Evolutionary conservation across 2,888 invertebrate species (phyloP), one percentile per base, ranked within the genome.

Genomic region (Lagria hirta): DNA sequence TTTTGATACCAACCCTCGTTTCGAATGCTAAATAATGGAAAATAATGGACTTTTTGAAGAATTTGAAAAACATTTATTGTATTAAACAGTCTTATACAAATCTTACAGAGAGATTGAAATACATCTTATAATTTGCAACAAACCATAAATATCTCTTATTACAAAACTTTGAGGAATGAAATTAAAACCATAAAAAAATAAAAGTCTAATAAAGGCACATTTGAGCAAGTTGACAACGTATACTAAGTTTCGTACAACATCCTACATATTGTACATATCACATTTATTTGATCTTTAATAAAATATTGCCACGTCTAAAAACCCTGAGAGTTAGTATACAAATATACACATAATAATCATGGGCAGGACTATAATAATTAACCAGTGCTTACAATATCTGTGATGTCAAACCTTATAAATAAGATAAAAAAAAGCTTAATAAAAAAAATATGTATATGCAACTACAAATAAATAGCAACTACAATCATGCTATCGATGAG

Each of bases 201-300:
- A 38, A 46, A 46, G 34, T 51, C 54, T 59, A 62, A 56, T 57
- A 62, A 69, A 69, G 69, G 69, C 69, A 69, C 69, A 68, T 63
- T 67, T 69, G 69, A 69, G 68, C 68, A 68, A 66, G 64, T 62
- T 58, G 59, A 63, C 59, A 64, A 60, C 58, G 59, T 62, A 63
- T 63, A 65, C 63, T 64, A 60, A 57, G 57, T 52, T 49, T 46
- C 32, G 56, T 58, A 57, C 54, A 58, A 51, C 55, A 57, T 57
- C 54, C 61, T 60, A 61, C 55, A 55, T n/a, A n/a, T 62, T 59
- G 55, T 61, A 62, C 60, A 58, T 62, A 64, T 62, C 64, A 62
- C 61, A 64, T 60, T 62, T 54, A 61, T 49, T 60, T 59, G 57
- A 58, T 60, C 52, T 48, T 43, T 43, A 49, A 54, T 51, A 48